Conservation (phyloP, 2,113 vertebrate genomes). For the Peromyscus californicus region DNA sequence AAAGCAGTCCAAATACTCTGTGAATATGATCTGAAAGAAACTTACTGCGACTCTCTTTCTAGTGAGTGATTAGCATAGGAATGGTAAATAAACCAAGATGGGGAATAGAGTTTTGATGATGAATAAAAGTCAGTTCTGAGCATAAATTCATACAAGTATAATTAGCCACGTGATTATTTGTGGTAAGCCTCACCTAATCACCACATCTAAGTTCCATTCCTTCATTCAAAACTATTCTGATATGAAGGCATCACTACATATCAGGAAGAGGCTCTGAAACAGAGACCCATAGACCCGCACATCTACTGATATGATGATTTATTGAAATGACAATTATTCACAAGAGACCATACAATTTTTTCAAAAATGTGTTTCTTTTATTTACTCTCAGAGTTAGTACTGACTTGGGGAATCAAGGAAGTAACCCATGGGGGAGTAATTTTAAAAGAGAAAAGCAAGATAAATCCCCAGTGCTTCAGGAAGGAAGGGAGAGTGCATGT, state of each 20-base stretch:
- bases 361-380: background rate
- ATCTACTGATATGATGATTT: background rate
- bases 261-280: background rate
- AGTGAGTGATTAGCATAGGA: slow-evolving; percentile 69
- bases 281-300: background rate
- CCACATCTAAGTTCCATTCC: background rate
- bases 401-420: background rate
- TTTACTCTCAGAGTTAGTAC: slow-evolving; percentile 1
- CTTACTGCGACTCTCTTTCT: slow-evolving; percentile 49
- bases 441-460: background rate
- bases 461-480: background rate
- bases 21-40: slow-evolving; percentile 63
- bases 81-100: slow-evolving; percentile 64
- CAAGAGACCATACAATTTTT: background rate
- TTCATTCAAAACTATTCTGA: background rate
- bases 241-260: background rate
- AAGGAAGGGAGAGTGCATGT: background rate
- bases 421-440: background rate
- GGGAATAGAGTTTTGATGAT: background rate
- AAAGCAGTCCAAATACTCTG: slow-evolving; percentile 60
- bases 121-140: background rate
- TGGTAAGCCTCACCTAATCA: background rate
- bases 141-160: background rate
- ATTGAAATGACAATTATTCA: slow-evolving; percentile 50
- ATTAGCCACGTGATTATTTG: background rate